Percentiles rank a stretch among this genome's conserved stretches.
phyloP scores from a whole-genome alignment of 1,140 invertebrate species.

The Zaprionus davidi region DNA sequence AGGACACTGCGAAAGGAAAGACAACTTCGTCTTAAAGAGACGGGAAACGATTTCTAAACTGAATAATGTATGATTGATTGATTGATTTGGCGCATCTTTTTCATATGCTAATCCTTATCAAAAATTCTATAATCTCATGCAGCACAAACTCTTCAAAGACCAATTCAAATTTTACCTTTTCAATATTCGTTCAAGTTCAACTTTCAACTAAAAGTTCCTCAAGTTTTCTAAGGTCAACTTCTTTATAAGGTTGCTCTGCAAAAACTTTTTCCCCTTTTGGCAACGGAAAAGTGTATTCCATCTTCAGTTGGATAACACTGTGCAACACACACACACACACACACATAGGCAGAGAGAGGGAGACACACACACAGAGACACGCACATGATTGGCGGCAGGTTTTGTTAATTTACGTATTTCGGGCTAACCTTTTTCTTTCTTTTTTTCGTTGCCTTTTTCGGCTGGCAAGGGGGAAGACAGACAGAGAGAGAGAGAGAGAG shows the following conservation, averaged over 20 bases:
- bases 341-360: background rate
- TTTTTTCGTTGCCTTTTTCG: slow-evolving; percentile 1
- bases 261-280: background rate
- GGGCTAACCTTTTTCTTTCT: slow-evolving; percentile 28
- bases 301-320: background rate
- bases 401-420: slow-evolving; percentile 75
- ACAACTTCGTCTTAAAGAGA: no score
- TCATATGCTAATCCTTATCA: no score
- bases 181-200: background rate
- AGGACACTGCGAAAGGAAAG: background rate
- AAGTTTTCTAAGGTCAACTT: background rate
- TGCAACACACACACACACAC: background rate
- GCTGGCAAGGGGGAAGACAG: background rate
- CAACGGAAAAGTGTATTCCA: slow-evolving; percentile 13
- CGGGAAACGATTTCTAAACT: no score
- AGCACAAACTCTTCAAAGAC: no score
- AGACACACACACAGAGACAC: slow-evolving; percentile 17
- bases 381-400: slow-evolving; percentile 74
- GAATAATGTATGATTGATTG: no score
- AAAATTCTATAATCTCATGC: no score
- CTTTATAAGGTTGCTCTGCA: background rate
- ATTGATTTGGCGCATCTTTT: no score
- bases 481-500: background rate
- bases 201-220: background rate
- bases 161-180: background rate